These are phyloP conservation scores for Eubasilissa regina DNA, from an alignment of 1,140 invertebrate species.

Conservation along the genomic window DNA sequence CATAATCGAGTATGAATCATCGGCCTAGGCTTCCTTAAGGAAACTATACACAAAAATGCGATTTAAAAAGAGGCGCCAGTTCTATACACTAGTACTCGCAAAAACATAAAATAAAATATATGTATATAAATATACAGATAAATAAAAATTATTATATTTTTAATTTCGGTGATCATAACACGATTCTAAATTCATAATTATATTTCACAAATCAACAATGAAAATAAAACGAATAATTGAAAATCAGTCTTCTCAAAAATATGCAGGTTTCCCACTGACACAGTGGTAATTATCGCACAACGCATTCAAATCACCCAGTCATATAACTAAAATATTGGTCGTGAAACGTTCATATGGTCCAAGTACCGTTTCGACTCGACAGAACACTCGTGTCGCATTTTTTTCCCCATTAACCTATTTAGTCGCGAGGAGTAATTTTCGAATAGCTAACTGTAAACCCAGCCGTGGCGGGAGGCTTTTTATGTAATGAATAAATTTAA, in stretches of 20 bases:
- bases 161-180: no score
- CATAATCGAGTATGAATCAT: no score
- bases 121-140: no score
- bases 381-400: constrained; percentile 18
- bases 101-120: no score
- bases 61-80: no score
- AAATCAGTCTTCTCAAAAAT: not conserved
- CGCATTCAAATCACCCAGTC: not conserved
- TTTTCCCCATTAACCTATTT: constrained; percentile 37
- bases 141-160: no score
- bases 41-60: no score
- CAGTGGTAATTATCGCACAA: not conserved
- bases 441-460: constrained; percentile 39
- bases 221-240: no score
- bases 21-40: no score
- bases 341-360: not conserved
- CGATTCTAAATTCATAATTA: no score
- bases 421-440: constrained; percentile 30
- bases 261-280: not conserved
- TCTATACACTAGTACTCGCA: no score
- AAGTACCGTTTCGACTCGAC: constrained; percentile 15
- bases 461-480: constrained; percentile 1
- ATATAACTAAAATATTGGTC: not conserved
- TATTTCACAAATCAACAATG: no score
- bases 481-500: constrained; percentile 56